Base-by-base conservation (phyloP, 1,140 invertebrate species). In the Diorhabda elongata region DNA sequence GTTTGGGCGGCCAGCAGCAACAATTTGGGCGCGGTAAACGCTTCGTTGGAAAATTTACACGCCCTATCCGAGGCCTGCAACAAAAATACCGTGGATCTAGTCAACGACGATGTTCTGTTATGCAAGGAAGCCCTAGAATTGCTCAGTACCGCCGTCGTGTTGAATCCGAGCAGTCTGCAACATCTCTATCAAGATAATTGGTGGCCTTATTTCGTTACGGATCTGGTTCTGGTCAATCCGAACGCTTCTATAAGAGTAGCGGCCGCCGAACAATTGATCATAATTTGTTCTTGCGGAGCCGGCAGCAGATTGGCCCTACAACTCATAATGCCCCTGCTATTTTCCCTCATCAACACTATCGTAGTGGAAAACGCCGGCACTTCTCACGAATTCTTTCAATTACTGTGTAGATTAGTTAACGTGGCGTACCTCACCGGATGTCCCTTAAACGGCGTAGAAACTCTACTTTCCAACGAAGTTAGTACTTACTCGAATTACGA, bases 51-150 rank as follows among this genome's bases (percentile, higher is more conserved):
- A 72, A 84, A 86, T 5, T 84, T 92, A 57, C 90, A 92, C 74
- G 81, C 77, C 0, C 74, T 71, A 71, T 84, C 73, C 79, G 76
- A 85, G 73, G 84, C 86, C 59, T 76, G 75, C 0, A 85, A 85
- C 73, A 82, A 82, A n/a, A 83, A 81, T 59, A 80, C 82, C 61
- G 76, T 82, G 56, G 81, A 78, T 65, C 79, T 83, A 4, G 85
- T 87, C 72, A 77, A 80, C 57, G 85, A 87, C 62, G 86, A 88
- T 70, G 80, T 87, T 43, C 75, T 84, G 78, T 90, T 98, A 72
- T 96, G 95, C 77, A 92, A 93, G 75, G 96, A 98, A 83, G 93
- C 94, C 42, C 83, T 98, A 74, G 96, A 98, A 84, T 90, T 96
- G 43, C 83, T 98, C 59, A 95, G 94, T n/a, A 87, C 96, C 65